Evolutionary conservation across 2,113 vertebrate genomes (phyloP).

Genomic region (Leuciscus idus): DNA sequence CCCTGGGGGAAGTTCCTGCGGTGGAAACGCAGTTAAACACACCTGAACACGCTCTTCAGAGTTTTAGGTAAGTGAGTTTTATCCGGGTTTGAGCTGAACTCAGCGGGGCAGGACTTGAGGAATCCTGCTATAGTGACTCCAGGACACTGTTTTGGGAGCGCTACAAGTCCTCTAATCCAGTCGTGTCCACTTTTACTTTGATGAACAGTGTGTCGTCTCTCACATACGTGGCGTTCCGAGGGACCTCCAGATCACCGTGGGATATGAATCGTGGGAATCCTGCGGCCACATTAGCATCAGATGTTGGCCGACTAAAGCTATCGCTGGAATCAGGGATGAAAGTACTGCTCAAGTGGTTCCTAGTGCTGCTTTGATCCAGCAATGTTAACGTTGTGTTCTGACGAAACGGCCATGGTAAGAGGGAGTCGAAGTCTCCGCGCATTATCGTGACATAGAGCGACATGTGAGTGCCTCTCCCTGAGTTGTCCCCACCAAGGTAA

Average conservation of each 20-base stretch:
- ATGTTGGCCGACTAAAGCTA: constrained; percentile 82
- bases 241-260: constrained; percentile 75
- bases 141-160: not conserved
- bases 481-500: constrained; percentile 88
- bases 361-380: constrained; percentile 84
- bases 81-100: too few relatives aligned
- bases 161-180: constrained; percentile 83
- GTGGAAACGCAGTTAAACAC: too few relatives aligned
- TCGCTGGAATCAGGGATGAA: constrained; percentile 83
- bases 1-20: too few relatives aligned
- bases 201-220: constrained; percentile 86
- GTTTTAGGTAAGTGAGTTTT: too few relatives aligned
- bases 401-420: constrained; percentile 90
- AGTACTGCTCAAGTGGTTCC: constrained; percentile 77
- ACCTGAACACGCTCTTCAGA: too few relatives aligned
- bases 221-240: constrained; percentile 77
- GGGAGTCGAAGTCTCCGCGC: constrained; percentile 89
- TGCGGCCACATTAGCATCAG: constrained; percentile 84
- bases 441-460: constrained; percentile 91
- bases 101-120: too few relatives aligned
- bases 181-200: constrained; percentile 86
- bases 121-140: not conserved
- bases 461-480: constrained; percentile 83
- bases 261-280: constrained; percentile 84
- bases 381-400: constrained; percentile 86